Conservation (phyloP, 2,888 invertebrate genomes). For the Elgonia sp. region DNA sequence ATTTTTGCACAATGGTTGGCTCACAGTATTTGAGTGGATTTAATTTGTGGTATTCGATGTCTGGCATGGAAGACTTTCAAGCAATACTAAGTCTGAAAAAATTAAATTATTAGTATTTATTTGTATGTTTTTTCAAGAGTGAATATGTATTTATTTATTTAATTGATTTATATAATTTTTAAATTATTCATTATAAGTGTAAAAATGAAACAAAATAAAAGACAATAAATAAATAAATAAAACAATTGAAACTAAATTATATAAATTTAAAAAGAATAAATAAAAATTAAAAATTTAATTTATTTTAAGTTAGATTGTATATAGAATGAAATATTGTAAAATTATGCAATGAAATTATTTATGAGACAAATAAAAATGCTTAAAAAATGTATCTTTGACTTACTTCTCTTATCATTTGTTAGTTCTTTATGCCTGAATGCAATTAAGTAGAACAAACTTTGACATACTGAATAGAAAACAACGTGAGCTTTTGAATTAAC, state of each 20-base stretch:
- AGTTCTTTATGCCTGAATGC: constrained; percentile 96
- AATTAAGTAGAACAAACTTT: constrained; percentile 96
- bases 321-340: too few relatives aligned
- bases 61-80: constrained; percentile 94
- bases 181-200: too few relatives aligned
- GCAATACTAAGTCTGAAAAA: constrained; percentile 92
- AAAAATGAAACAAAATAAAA: too few relatives aligned
- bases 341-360: too few relatives aligned
- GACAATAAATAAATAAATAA: too few relatives aligned
- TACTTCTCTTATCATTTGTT: constrained; percentile 92
- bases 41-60: constrained; percentile 94
- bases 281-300: too few relatives aligned
- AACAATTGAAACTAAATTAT: too few relatives aligned
- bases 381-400: constrained; percentile 81
- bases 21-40: constrained; percentile 96
- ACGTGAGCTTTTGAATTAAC: constrained; percentile 92
- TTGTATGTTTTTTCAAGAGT: neutral
- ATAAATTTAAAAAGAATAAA: too few relatives aligned
- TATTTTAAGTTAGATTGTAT: too few relatives aligned
- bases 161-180: too few relatives aligned
- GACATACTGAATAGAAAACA: constrained; percentile 97
- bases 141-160: too few relatives aligned
- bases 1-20: constrained; percentile 92
- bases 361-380: too few relatives aligned
- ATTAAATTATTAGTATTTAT: constrained; percentile 37